Evolutionary conservation across 2,888 invertebrate genomes (phyloP), one percentile per base, ranked within the genome.

Genomic region (Andrena flavipes): DNA sequence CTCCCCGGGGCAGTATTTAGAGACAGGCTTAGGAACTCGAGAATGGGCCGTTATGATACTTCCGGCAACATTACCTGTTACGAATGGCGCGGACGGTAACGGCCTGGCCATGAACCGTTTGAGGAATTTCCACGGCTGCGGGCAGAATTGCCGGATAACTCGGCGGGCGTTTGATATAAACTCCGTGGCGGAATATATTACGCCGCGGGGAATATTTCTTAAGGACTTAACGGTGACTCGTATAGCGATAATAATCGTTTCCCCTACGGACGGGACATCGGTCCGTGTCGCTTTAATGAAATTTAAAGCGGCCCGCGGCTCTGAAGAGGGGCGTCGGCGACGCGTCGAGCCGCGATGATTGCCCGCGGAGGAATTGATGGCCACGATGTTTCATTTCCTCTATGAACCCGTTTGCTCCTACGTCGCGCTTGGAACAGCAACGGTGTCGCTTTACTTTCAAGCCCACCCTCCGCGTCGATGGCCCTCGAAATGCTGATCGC

Each of bases 41-140:
- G 83, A 86, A 86, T 85, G 76, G 77, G 48, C 70, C 69, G 85
- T 85, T 85, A 85, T 81, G 83, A 84, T 80, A 86, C 86, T 85
- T 83, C 80, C 83, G 62, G 77, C 71, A 68, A 75, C 77, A 80
- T 76, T 80, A 69, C 67, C 70, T n/a, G 73, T 74, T 80, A 83
- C 85, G 76, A 67, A 78, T 76, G 65, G 80, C 42, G 64, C 54
- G 8, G 70, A 51, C 56, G n/a, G 48, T 42, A 30, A 42, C 42
- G 59, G 33, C 63, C 33, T 42, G 49, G 73, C 65, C 73, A 60
- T 8, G 23, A 69, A 81, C 69, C 78, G 82, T 85, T 84, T 82
- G 85, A 85, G 85, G 82, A 73, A 84, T 85, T 78, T 81, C 84
- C 48, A 71, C 33, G 16, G 49, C 51, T 75, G 51, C 48, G 51